phyloP scores from a whole-genome alignment of 1,140 invertebrate genomes.

The Drepana arcuata region DNA sequence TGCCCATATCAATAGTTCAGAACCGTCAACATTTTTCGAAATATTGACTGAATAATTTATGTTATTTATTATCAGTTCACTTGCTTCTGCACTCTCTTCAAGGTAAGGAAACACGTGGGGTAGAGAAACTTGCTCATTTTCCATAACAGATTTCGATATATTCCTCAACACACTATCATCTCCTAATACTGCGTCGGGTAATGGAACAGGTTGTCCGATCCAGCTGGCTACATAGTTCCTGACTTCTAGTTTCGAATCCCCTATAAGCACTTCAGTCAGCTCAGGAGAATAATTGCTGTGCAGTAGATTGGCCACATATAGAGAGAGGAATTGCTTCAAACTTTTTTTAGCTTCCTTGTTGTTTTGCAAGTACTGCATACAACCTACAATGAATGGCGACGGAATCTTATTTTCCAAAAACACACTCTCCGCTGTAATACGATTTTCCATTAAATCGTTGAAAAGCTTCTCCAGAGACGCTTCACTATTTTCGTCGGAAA shows the following conservation, averaged over 20 bases:
- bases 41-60: slow-evolving; percentile 27
- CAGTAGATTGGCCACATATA: slow-evolving; percentile 54
- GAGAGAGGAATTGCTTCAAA: slow-evolving; percentile 48
- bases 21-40: slow-evolving; percentile 32
- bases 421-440: slow-evolving; percentile 33
- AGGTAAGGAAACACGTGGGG: slow-evolving; percentile 36
- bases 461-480: slow-evolving; percentile 50
- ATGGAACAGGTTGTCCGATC: slow-evolving; percentile 29
- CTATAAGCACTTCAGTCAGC: slow-evolving; percentile 51
- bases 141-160: slow-evolving; percentile 45
- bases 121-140: slow-evolving; percentile 28
- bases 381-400: slow-evolving; percentile 56
- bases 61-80: slow-evolving; percentile 23
- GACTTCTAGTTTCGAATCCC: slow-evolving; percentile 47
- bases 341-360: slow-evolving; percentile 43
- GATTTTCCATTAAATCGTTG: slow-evolving; percentile 51
- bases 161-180: slow-evolving; percentile 35
- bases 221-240: slow-evolving; percentile 56
- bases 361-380: slow-evolving; percentile 45
- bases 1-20: slow-evolving; percentile 51
- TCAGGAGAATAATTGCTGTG: slow-evolving; percentile 60
- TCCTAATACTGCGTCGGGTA: slow-evolving; percentile 30
- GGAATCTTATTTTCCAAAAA: slow-evolving; percentile 57
- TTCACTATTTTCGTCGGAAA: slow-evolving; percentile 30
- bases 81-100: slow-evolving; percentile 22